Base-by-base conservation (phyloP, 2,888 invertebrate species). In the Hyposoter dolosus region DNA sequence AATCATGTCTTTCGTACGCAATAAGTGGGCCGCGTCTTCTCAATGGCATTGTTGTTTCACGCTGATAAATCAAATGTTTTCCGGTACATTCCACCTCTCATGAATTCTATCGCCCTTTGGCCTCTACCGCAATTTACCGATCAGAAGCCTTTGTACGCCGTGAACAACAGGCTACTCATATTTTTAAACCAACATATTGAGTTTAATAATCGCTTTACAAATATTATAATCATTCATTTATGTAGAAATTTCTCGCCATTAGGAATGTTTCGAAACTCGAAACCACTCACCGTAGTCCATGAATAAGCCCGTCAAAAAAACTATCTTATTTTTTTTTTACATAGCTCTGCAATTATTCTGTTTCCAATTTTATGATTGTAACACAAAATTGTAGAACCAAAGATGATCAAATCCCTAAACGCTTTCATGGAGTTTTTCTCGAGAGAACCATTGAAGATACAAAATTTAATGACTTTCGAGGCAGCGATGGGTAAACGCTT, bases 1-100 rank as follows among this genome's bases (percentile, higher is more conserved):
- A 91, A 91, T 90, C 89, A 88, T 84, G 90, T 89, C 88, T 89
- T 89, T 86, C 89, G 86, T 89, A 89, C 53, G 50, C 50, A 47
- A 78, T 53, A 68, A 53, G 68, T 78, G 53, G 68, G 50, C 28
- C 63, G 71, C 28, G 7, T 45, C 45, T 72, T 65, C 65, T 60
- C 32, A 28, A 60, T 68, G 47, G n/a, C 65, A 65, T 35, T 65
- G 72, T 40, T 50, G 53, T 66, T 71, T 72, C 23, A 23, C 12
- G 12, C 23, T n/a, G 28, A 56, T 63, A n/a, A 43, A 47, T 75
- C 43, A 4, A 63, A 28, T 23, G 1, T 63, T 63, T 6, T 10
- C 47, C 68, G 19, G 23, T 68, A 68, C 68, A 19, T 68, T 68
- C 12, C 40, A 40, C 68, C 43, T 40, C 19, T 43, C 12, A 43